Evolutionary conservation across 2,113 vertebrate species (phyloP), one percentile per base, ranked within the genome.

Genomic region (Thamnophis sirtalis): DNA sequence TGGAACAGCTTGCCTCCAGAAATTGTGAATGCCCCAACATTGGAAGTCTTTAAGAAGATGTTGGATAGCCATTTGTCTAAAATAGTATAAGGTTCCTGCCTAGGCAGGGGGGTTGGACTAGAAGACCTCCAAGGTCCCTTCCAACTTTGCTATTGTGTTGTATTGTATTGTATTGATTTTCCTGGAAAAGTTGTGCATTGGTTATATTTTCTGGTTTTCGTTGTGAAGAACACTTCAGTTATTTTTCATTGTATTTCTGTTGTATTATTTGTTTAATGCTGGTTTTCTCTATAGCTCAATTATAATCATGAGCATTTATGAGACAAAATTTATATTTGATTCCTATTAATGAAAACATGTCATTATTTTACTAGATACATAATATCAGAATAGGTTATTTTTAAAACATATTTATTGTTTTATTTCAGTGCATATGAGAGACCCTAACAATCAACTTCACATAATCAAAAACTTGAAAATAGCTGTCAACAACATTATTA

Each of bases 381-480:
- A 28, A 50, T 5, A 86, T 68, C 33, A 90, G 49, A 93, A 43
- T 1, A n/a, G 92, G 13, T 0, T 21, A 91, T 1, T 9, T 95
- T 88, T 94, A 87, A 95, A 92, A 80, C 15, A 87, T 68, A 90
- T 0, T 0, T 0, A 91, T 2, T 86, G 95, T 95, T 50, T 92
- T 90, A 92, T 96, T 95, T 84, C 92, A 98, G 98, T 97, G 97
- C 99, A 99, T 94, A 98, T 99, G 97, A 98, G 99, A 96, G 99
- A 99, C 97, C 98, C 99, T 89, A 99, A 98, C 97, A 99, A 99
- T 97, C 99, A 99, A 94, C 97, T 99, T 95, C 99, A 99, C 60
- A 95, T 98, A 90, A 99, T 99, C 93, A 99, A 99, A 96, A 99
- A 99, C 96, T 95, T 99, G 97, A 98, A 99, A 95, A 98, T 99